Percentiles rank a stretch among this genome's conserved stretches.
These are phyloP conservation scores for Dynastes hyllus DNA, from an alignment of 2,888 invertebrate genomes.

Conservation along the genomic window DNA sequence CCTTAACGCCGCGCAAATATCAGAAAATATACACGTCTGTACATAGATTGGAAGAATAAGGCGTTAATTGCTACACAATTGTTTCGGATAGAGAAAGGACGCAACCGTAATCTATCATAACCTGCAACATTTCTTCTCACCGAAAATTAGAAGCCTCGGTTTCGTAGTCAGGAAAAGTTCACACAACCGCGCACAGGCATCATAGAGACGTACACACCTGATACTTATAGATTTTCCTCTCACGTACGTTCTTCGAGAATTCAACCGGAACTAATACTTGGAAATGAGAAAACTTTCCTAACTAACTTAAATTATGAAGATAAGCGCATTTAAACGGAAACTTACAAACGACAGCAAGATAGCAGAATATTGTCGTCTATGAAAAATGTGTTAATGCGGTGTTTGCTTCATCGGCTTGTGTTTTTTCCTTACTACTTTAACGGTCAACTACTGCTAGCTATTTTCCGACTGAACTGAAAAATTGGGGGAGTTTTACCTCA, in stretches of 20 bases:
- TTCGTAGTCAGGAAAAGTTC: neutral
- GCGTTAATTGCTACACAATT: conserved; percentile 31
- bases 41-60: neutral
- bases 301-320: conserved; percentile 50
- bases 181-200: conserved; percentile 1
- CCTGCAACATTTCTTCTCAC: conserved; percentile 34
- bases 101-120: conserved; percentile 37
- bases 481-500: too few relatives aligned
- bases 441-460: too few relatives aligned
- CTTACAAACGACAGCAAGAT: neutral
- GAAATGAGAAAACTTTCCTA: conserved; percentile 52
- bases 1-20: neutral
- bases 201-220: conserved; percentile 36
- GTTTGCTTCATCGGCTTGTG: neutral
- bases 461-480: too few relatives aligned
- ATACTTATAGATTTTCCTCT: conserved; percentile 50
- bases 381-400: conserved; percentile 27
- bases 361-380: neutral
- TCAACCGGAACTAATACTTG: conserved; percentile 50
- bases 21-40: neutral
- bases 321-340: conserved; percentile 26
- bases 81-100: neutral
- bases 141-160: conserved; percentile 40
- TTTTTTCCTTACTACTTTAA: conserved; percentile 8
- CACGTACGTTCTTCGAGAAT: conserved; percentile 44